Conservation (phyloP, 2,797 vertebrate genomes). For the Onychomys arenicola region DNA sequence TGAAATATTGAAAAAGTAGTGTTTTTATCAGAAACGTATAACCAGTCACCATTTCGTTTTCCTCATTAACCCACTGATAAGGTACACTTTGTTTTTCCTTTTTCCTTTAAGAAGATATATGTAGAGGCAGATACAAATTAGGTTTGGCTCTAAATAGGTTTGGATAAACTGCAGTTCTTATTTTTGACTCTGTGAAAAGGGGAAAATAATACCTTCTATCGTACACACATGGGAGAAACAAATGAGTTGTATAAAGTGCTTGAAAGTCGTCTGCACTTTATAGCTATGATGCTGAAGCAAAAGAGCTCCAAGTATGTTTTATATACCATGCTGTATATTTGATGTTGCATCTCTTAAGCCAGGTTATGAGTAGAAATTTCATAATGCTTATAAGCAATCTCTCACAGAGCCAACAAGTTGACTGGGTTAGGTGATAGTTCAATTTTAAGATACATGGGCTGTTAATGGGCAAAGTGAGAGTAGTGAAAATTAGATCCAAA, state of each 20-base stretch:
- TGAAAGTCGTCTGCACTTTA: neutral
- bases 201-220: neutral
- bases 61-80: neutral
- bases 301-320: conserved; percentile 3
- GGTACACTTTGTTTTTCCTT: neutral
- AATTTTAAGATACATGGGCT: neutral
- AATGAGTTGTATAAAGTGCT: neutral
- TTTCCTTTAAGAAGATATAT: neutral
- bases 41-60: conserved; percentile 4
- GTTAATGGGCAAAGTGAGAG: neutral
- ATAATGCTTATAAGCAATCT: neutral
- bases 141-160: neutral
- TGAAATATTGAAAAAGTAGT: neutral
- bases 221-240: neutral
- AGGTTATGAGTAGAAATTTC: conserved; percentile 20
- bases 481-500: neutral
- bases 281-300: neutral
- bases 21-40: neutral
- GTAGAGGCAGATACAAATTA: neutral
- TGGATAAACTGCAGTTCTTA: neutral
- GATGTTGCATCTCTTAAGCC: neutral
- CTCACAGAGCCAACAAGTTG: neutral
- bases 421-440: neutral
- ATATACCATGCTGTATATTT: neutral
- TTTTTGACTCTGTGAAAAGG: neutral